Evolutionary conservation across 2,113 vertebrate species (phyloP), one percentile per base, ranked within the genome.

Genomic region (Siniperca knerii): DNA sequence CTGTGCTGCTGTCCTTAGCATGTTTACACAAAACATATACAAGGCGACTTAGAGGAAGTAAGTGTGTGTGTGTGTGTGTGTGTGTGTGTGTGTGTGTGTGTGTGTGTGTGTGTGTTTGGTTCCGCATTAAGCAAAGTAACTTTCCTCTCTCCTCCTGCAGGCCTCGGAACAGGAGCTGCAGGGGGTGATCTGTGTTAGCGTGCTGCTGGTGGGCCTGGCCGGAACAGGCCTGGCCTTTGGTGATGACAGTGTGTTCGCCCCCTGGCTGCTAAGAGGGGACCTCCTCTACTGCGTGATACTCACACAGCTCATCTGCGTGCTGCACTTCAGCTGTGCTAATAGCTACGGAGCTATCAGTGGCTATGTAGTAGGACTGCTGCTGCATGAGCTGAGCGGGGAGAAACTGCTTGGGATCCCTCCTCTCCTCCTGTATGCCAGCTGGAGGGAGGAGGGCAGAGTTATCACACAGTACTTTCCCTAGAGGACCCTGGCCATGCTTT

Each of bases 211-310:
- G 81, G 96, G 96, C 42, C 61, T 93, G 0, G 82, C 86, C 0
- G 96, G 96, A 52, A 91, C 88, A 0, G 54, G 83, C 48, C 73
- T 97, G 91, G 95, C 95, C n/a, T 95, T 96, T 65, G 84, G 84
- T 15, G 95, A 94, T 18, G 78, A 81, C 82, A 96, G 96, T 2
- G 70, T 97, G 68, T 92, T 94, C 0, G 68, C 94, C 42, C 87
- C 97, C 29, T 96, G 95, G 96, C 77, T 96, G 77, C 60, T 97
- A 62, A 95, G 95, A 0, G 90, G 94, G 0, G 96, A 97, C 68
- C 90, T 97, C 44, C 92, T 96, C 46, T 96, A 97, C 0, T 90
- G 95, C 1, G 33, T 96, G 2, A 76, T 97, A 15, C 94, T 96
- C 60, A 95, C 96, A 0, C 90, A 93, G 84, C 84, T 93, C 54